Evolutionary conservation across 2,113 vertebrate genomes (phyloP).

Genomic region (Rhinichthys klamathensis): DNA sequence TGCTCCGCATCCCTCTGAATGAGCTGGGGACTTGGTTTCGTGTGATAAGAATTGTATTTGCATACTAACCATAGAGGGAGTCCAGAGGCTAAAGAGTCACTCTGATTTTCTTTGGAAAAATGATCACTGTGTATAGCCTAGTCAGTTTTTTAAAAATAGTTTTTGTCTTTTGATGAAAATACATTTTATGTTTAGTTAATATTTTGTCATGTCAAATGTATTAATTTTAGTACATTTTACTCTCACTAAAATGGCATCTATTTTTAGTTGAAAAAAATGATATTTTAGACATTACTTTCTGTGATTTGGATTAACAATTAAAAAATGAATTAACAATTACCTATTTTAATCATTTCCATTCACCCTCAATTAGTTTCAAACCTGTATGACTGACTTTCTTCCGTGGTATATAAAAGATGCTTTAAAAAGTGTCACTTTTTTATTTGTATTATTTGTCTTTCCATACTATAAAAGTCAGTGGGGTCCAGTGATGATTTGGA

Average conservation of each 20-base stretch:
- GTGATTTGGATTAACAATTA: not conserved
- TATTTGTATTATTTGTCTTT: no score
- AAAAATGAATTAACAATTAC: no score
- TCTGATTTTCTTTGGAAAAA: conserved; percentile 2
- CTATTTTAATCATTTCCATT: not conserved
- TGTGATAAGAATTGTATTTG: conserved; percentile 54
- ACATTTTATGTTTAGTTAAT: not conserved
- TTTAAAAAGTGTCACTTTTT: no score
- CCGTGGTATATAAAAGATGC: no score
- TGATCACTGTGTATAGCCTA: no score
- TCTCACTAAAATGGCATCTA: not conserved
- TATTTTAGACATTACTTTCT: not conserved
- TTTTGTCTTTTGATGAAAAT: not conserved
- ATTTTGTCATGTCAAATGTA: not conserved
- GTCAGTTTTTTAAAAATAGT: no score
- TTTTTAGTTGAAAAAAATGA: not conserved
- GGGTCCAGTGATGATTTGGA: no score
- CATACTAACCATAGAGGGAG: conserved; percentile 28
- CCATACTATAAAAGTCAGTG: no score
- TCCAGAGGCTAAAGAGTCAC: conserved; percentile 32
- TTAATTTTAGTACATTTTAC: not conserved
- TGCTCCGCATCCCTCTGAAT: conserved; percentile 46
- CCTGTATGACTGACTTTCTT: no score
- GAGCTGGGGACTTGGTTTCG: conserved; percentile 35
- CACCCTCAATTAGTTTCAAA: no score